Conservation (phyloP, 2,888 invertebrate species). For the Drosophila bunnanda region DNA sequence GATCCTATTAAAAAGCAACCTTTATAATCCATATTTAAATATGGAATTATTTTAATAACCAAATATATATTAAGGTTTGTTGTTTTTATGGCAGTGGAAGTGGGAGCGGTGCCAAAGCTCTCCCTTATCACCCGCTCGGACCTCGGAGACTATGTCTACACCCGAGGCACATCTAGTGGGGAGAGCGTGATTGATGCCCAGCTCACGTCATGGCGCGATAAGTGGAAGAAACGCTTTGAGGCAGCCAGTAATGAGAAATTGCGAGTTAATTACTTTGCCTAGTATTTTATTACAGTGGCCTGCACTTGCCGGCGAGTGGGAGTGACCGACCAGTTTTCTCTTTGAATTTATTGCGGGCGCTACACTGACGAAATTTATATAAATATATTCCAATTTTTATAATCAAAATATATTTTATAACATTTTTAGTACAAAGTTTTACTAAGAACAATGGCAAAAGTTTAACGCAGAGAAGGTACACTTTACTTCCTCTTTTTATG, state of each 20-base stretch:
- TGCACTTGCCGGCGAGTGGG: conserved; percentile 1
- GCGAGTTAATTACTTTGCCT: conserved; percentile 13
- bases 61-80: neutral
- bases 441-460: no score
- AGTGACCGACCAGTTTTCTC: conserved; percentile 7
- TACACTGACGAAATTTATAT: neutral
- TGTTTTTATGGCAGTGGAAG: conserved; percentile 7
- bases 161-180: conserved; percentile 7
- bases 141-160: neutral
- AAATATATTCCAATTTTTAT: neutral
- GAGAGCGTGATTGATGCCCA: conserved; percentile 56
- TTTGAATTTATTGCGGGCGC: neutral
- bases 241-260: conserved; percentile 10
- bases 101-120: conserved; percentile 26
- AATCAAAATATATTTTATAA: no score
- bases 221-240: neutral
- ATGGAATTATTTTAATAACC: neutral
- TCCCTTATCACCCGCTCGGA: conserved; percentile 53
- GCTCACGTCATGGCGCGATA: conserved; percentile 50
- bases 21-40: neutral
- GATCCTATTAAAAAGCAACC: no score
- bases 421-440: no score
- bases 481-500: no score
- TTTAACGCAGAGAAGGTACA: no score
- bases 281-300: conserved; percentile 1